Base-by-base conservation (phyloP, 2,113 vertebrate genomes). In the Scytalopus superciliaris region DNA sequence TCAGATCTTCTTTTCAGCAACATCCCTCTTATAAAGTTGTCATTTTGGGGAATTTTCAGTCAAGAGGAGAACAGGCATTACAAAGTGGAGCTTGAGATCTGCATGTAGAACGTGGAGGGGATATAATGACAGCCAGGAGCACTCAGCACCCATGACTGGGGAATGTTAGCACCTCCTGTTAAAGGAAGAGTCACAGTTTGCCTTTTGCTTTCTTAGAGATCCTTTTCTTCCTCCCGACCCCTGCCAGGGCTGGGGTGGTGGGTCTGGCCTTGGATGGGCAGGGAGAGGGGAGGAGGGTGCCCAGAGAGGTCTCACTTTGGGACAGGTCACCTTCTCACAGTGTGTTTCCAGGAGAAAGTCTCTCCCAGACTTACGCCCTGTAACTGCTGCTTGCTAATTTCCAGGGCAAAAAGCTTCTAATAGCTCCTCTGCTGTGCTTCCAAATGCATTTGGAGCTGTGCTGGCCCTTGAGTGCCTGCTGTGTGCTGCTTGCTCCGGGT, bases 1-100 rank as follows among this genome's bases (percentile, higher is more conserved):
- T 78, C 93, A 87, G 44, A 78, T 79, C 62, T 72, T 81, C 52
- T 91, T 60, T 84, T 77, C 52, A 49, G 67, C 55, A 85, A 63
- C 78, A 52, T 63, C 7, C 37, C 33, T 77, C 37, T 60, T 53
- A 49, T 1, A 35, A 77, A 63, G 44, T n/a, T 90, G 59, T 88
- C 49, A 77, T 83, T 91, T 15, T 44, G 39, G 35, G 17, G 56
- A 69, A 33, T 16, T 92, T 90, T 90, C 60, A 80, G 39, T 63
- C 72, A 59, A 63, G 45, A 77, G 6, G 24, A 82, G 69, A 62
- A 50, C 19, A 45, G 9, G 24, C 16, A 68, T 9, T 10, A 49
- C 47, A 33, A 78, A 84, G n/a, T 27, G 45, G 39, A 89, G 19
- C 10, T 82, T 67, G 19, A 22, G 52, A 63, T 78, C 56, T 87